phyloP scores from a whole-genome alignment of 1,140 invertebrate genomes.

The Atta colombica region DNA sequence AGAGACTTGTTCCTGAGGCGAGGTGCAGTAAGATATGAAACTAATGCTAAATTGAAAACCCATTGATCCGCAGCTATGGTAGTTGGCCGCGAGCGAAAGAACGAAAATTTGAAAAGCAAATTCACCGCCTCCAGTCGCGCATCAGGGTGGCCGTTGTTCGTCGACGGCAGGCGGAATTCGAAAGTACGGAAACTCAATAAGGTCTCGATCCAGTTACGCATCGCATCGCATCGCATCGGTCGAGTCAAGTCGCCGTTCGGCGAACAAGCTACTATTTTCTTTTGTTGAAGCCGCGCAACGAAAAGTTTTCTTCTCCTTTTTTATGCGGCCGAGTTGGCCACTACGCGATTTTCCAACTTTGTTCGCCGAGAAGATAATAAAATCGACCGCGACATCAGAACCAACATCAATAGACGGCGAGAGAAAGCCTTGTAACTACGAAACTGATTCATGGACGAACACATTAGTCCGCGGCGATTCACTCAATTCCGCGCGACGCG shows the following conservation, averaged over 20 bases:
- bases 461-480: not conserved
- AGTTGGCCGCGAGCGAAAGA: constrained; percentile 37
- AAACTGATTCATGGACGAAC: constrained; percentile 28
- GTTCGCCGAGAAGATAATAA: constrained; percentile 45
- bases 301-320: constrained; percentile 37
- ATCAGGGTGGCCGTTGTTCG: constrained; percentile 41
- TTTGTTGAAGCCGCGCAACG: constrained; percentile 44
- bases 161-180: constrained; percentile 59
- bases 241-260: constrained; percentile 34
- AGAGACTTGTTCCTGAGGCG: constrained; percentile 5
- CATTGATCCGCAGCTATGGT: constrained; percentile 48
- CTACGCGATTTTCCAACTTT: constrained; percentile 59
- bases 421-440: constrained; percentile 13
- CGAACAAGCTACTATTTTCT: constrained; percentile 16
- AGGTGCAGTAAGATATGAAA: not conserved
- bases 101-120: constrained; percentile 68
- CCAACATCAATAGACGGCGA: not conserved
- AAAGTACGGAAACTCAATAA: constrained; percentile 76
- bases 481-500: constrained; percentile 2
- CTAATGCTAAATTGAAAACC: constrained; percentile 52
- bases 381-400: constrained; percentile 45
- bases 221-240: constrained; percentile 50
- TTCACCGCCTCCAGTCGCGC: constrained; percentile 51
- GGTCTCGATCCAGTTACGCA: constrained; percentile 69
- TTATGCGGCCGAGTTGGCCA: not conserved